Evolutionary conservation across 2,797 vertebrate genomes (phyloP).

Genomic region (Cebuella pygmaea): DNA sequence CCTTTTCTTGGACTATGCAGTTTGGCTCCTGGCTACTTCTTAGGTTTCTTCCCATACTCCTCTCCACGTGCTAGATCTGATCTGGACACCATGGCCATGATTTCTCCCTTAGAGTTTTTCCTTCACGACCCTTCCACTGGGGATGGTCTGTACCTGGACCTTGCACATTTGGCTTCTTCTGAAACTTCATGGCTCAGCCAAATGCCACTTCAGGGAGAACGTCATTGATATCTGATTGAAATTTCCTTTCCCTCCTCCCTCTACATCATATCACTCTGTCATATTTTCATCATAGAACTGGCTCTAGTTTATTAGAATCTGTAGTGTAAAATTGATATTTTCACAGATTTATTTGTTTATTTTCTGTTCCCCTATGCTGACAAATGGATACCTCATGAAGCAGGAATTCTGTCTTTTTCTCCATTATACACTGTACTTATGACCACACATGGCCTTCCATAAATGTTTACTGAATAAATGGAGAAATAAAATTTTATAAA

Average conservation of each 20-base stretch:
- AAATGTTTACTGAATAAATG: not conserved
- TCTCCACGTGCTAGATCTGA: not conserved
- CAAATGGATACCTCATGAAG: not conserved
- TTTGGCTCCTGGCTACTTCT: not conserved
- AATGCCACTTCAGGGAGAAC: not conserved
- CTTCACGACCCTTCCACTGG: not conserved
- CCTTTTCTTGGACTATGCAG: not conserved
- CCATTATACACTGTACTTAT: not conserved
- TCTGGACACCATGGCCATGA: not conserved
- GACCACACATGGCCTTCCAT: not conserved
- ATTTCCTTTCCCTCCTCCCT: not conserved
- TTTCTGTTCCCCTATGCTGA: not conserved
- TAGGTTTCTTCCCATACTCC: not conserved
- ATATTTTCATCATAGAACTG: not conserved
- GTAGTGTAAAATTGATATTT: not conserved
- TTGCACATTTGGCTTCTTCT: not conserved
- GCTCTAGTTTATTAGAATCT: not conserved
- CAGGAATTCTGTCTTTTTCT: not conserved
- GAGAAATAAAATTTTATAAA: not conserved
- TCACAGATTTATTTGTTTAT: not conserved
- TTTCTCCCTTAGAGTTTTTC: not conserved
- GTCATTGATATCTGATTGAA: not conserved
- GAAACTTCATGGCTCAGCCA: not conserved
- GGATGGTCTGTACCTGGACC: not conserved
- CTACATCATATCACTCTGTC: not conserved